phyloP scores from a whole-genome alignment of 2,888 invertebrate species.

The Chymomyza fuscimana region DNA sequence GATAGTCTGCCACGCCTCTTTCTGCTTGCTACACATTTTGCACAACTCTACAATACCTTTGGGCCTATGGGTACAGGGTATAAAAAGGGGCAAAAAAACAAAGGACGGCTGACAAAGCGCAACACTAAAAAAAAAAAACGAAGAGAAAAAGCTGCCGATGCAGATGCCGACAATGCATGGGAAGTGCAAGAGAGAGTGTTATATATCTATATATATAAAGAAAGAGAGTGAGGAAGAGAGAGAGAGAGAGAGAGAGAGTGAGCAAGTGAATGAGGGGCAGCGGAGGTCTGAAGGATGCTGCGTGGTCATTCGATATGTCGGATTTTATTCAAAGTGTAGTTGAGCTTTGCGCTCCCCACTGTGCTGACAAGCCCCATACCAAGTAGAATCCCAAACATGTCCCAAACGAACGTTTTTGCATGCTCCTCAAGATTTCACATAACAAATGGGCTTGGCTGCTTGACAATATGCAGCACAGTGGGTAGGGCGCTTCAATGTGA shows the following conservation, averaged over 20 bases:
- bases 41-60: too few species aligned
- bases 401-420: not conserved
- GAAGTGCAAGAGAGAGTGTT: not conserved
- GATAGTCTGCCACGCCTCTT: too few species aligned
- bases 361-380: constrained; percentile 10
- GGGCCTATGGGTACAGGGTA: too few species aligned
- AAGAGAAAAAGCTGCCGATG: not conserved
- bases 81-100: constrained; percentile 3
- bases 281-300: constrained; percentile 13
- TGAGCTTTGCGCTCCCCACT: constrained; percentile 20
- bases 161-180: not conserved
- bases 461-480: not conserved
- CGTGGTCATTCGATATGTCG: constrained; percentile 9
- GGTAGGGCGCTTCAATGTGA: not conserved
- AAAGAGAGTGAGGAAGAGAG: not conserved
- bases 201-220: too few species aligned
- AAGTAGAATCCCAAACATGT: not conserved
- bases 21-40: too few species aligned
- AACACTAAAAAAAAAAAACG: constrained; percentile 27
- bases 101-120: constrained; percentile 41
- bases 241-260: too few species aligned
- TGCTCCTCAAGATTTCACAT: not conserved
- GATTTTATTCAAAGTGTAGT: not conserved
- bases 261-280: not conserved
- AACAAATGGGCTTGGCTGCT: not conserved